A percentile compares a stretch with the other conserved stretches of the same genome.
These are phyloP conservation scores for Phacellophora camtschatica DNA, from an alignment of 30 jellyfish, hydroid and myxozoan species.

Conservation along the genomic window DNA sequence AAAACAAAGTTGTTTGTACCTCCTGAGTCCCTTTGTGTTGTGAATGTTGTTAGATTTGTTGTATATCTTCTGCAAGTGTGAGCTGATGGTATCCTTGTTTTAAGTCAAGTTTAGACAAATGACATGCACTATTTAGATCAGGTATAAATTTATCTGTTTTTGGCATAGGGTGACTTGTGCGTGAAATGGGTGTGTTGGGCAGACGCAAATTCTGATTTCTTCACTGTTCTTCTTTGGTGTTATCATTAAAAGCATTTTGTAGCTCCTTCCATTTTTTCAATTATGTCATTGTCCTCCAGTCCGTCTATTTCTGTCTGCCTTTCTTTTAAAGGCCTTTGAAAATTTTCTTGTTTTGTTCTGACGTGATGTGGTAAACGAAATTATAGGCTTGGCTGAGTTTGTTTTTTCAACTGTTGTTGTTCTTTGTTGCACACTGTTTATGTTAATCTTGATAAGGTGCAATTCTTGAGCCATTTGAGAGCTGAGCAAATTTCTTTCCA, in stretches of 20 bases:
- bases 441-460: neutral
- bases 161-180: slow-evolving; percentile 55
- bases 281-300: slow-evolving; percentile 60
- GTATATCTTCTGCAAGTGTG: too few species aligned
- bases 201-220: slow-evolving; percentile 33
- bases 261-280: slow-evolving; percentile 69
- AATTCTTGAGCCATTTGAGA: slow-evolving; percentile 8
- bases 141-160: neutral
- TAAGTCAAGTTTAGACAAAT: neutral
- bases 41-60: neutral
- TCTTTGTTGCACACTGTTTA: neutral
- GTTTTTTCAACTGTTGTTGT: neutral
- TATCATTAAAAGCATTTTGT: slow-evolving; percentile 66
- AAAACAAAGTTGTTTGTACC: neutral
- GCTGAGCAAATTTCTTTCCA: slow-evolving; percentile 17
- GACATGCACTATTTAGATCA: neutral
- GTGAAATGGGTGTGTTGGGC: slow-evolving; percentile 22
- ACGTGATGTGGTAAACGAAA: slow-evolving; percentile 38
- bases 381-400: slow-evolving; percentile 17
- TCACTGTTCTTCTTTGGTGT: slow-evolving; percentile 48
- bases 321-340: slow-evolving; percentile 58
- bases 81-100: neutral
- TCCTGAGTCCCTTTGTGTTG: neutral
- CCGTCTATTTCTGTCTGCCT: slow-evolving; percentile 36
- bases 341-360: slow-evolving; percentile 13